phyloP scores from a whole-genome alignment of 2,888 invertebrate genomes.

The Nephrocerus scutellatus region DNA sequence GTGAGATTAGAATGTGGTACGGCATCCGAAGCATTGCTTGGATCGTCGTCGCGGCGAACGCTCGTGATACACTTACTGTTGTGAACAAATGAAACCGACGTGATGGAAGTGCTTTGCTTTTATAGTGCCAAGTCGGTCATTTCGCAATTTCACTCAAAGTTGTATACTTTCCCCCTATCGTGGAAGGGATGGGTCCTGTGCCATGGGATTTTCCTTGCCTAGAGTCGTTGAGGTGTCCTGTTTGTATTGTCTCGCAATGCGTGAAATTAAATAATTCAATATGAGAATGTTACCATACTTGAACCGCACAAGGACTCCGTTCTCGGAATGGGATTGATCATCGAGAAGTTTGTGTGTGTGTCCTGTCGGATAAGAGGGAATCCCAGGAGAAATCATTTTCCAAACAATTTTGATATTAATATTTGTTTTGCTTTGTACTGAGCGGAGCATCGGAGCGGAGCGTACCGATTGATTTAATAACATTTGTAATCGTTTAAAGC shows the following conservation, averaged over 20 bases:
- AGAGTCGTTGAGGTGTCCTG: conserved; percentile 21
- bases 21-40: conserved; percentile 28
- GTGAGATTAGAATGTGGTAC: conserved; percentile 34
- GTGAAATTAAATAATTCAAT: conserved; percentile 42
- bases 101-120: background rate
- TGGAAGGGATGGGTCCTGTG: background rate
- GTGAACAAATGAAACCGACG: too few species aligned
- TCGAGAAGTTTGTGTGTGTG: too few species aligned
- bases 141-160: background rate
- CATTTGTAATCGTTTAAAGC: too few species aligned
- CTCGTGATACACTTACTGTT: conserved; percentile 2
- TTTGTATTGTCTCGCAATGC: conserved; percentile 36
- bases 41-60: conserved; percentile 3
- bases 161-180: conserved; percentile 1
- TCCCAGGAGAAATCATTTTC: too few species aligned
- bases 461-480: too few species aligned
- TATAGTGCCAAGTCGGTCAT: conserved; percentile 15
- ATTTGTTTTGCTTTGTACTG: too few species aligned
- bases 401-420: too few species aligned
- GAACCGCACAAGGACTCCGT: too few species aligned
- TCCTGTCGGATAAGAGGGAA: too few species aligned
- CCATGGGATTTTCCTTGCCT: conserved; percentile 10
- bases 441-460: too few species aligned
- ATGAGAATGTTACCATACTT: too few species aligned
- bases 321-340: too few species aligned